Evolutionary conservation across 2,113 vertebrate genomes (phyloP), one percentile per base, ranked within the genome.

Genomic region (Megaceryle torquata): DNA sequence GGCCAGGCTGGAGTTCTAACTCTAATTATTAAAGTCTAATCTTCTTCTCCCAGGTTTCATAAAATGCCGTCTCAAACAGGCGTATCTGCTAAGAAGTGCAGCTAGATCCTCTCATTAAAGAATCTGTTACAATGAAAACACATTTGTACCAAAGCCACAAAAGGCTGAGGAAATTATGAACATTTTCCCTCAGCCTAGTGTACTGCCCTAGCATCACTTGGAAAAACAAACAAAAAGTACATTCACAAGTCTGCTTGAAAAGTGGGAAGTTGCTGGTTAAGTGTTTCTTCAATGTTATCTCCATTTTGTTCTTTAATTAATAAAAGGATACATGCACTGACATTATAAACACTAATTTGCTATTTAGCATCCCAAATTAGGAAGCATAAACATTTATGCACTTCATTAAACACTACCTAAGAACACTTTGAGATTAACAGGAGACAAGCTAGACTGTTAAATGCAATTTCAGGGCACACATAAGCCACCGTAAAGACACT

Each of bases 331-430:
- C 79, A 88, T 19, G 48, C 43, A 54, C 48, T 65, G 56, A 93
- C 79, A 89, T 93, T 92, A 92, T 53, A 63, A 88, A 86, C 65
- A 69, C 69, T 92, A 89, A 93, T 91, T 91, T 95, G 59, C 92
- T 85, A 86, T 91, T 91, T 92, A 93, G 72, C 76, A 86, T 93
- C 93, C 90, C 90, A 96, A 94, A 94, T 92, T 78, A 82, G 88
- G 86, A 91, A 82, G 61, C 56, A 95, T 60, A 90, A 93, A 90
- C 92, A 91, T 88, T 96, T 95, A 86, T 61, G 69, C 72, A 91
- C 83, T 95, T 89, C 88, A 96, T 95, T 93, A 95, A 95, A 64
- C 88, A 84, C 65, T 61, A 95, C 86, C 94, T 87, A 96, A 96
- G 93, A 96, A 95, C 85, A 75, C 46, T 77, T 31, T 63, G 76